These are phyloP conservation scores for Nycticebus coucang DNA, from an alignment of 2,113 vertebrate species.

Conservation along the genomic window DNA sequence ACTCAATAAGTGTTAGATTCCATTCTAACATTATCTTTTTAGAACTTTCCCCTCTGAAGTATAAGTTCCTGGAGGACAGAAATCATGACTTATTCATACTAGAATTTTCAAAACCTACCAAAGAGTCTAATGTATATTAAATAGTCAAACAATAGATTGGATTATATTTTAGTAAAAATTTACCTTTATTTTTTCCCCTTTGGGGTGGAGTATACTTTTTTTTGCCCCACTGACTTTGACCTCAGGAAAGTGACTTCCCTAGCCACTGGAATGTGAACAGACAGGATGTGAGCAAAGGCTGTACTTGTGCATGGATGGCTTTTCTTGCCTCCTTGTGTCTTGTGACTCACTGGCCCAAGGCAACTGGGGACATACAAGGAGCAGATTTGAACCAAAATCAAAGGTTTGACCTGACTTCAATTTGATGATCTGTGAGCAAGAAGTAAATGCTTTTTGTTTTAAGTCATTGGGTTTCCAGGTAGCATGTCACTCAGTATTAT, in stretches of 20 bases:
- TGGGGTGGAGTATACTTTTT: background rate
- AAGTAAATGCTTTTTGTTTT: background rate
- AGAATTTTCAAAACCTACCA: background rate
- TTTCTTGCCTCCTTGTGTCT: background rate
- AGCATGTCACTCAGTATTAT: background rate
- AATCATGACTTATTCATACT: constrained; percentile 41
- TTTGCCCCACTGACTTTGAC: background rate
- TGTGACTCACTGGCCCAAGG: background rate
- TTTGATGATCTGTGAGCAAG: background rate
- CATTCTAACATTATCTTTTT: constrained; percentile 19
- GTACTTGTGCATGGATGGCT: background rate
- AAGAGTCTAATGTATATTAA: background rate
- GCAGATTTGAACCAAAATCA: background rate
- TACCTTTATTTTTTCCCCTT: background rate
- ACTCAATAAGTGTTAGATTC: background rate
- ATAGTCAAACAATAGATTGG: background rate
- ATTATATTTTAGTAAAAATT: background rate
- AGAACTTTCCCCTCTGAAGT: background rate
- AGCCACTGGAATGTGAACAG: background rate
- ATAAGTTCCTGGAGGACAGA: constrained; percentile 20
- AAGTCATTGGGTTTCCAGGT: background rate
- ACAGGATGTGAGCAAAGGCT: background rate
- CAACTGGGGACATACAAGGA: background rate
- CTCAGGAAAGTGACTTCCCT: background rate
- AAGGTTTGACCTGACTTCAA: background rate